Evolutionary conservation across 2,888 invertebrate genomes (phyloP).

Genomic region (Synergus laeviventris): DNA sequence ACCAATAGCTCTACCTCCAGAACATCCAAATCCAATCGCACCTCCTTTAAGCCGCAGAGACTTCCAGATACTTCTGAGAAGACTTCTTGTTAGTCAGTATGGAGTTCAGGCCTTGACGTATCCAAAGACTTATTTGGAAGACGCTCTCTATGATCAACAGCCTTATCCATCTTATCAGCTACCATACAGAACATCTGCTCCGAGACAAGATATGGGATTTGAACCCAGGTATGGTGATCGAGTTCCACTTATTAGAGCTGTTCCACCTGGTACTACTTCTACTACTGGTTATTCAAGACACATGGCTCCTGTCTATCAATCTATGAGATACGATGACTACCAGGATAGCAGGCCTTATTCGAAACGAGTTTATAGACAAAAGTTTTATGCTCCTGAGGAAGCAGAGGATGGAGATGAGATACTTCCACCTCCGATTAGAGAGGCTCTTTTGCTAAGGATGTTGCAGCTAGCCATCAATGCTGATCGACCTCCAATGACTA

Average conservation of each 20-base stretch:
- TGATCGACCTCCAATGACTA: slow-evolving; percentile 71
- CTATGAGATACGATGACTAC: slow-evolving; percentile 69
- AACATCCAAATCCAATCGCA: slow-evolving; percentile 79
- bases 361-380: slow-evolving; percentile 71
- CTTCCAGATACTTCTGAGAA: slow-evolving; percentile 82
- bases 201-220: slow-evolving; percentile 62
- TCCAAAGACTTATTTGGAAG: slow-evolving; percentile 71
- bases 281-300: slow-evolving; percentile 55
- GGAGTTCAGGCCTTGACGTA: slow-evolving; percentile 70
- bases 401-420: slow-evolving; percentile 79
- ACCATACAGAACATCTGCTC: slow-evolving; percentile 65
- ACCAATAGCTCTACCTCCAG: slow-evolving; percentile 73
- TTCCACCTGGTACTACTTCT: slow-evolving; percentile 52
- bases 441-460: slow-evolving; percentile 85
- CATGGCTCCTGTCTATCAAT: slow-evolving; percentile 64
- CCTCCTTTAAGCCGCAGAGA: slow-evolving; percentile 85
- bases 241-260: slow-evolving; percentile 65
- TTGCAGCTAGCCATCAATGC: slow-evolving; percentile 84
- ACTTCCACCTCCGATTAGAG: slow-evolving; percentile 83
- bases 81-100: slow-evolving; percentile 81
- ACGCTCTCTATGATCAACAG: slow-evolving; percentile 73
- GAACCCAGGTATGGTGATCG: slow-evolving; percentile 67
- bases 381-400: slow-evolving; percentile 67
- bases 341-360: slow-evolving; percentile 65
- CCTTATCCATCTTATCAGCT: slow-evolving; percentile 76